Conservation (phyloP, 2,888 invertebrate species). For the Chaetoderma sp. region DNA sequence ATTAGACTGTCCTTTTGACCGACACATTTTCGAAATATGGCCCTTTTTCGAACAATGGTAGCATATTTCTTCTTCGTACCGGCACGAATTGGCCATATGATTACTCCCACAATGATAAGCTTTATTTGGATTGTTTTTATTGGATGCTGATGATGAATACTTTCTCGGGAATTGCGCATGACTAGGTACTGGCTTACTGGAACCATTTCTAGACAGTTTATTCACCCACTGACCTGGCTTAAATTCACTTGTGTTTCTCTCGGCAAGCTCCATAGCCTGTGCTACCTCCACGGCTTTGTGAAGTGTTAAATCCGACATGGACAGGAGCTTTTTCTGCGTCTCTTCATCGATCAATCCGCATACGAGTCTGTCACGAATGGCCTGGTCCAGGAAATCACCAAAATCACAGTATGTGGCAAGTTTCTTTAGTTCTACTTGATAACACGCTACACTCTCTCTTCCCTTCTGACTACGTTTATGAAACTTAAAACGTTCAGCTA, state of each 20-base stretch:
- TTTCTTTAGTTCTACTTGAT: conserved; percentile 26
- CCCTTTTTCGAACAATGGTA: too few species aligned
- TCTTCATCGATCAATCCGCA: conserved; percentile 25
- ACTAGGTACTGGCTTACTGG: too few species aligned
- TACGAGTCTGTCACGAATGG: conserved; percentile 33
- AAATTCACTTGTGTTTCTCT: conserved; percentile 23
- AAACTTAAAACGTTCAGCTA: conserved; percentile 29
- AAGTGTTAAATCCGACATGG: conserved; percentile 12
- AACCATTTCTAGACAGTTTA: too few species aligned
- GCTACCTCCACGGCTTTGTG: conserved; percentile 20
- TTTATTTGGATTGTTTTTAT: too few species aligned
- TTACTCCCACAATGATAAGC: too few species aligned
- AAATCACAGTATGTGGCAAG: conserved; percentile 31
- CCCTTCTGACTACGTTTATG: conserved; percentile 2
- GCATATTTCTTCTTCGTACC: too few species aligned
- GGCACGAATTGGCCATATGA: too few species aligned
- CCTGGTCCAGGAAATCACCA: conserved; percentile 16
- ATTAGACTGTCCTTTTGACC: too few species aligned
- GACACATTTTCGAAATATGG: too few species aligned
- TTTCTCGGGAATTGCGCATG: too few species aligned
- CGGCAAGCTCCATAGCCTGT: conserved; percentile 31
- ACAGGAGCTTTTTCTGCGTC: conserved; percentile 28
- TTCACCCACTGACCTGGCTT: too few species aligned
- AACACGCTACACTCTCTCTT: neutral
- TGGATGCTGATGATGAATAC: too few species aligned